Base-by-base conservation (phyloP, 2,113 vertebrate genomes). In the Passer domesticus region DNA sequence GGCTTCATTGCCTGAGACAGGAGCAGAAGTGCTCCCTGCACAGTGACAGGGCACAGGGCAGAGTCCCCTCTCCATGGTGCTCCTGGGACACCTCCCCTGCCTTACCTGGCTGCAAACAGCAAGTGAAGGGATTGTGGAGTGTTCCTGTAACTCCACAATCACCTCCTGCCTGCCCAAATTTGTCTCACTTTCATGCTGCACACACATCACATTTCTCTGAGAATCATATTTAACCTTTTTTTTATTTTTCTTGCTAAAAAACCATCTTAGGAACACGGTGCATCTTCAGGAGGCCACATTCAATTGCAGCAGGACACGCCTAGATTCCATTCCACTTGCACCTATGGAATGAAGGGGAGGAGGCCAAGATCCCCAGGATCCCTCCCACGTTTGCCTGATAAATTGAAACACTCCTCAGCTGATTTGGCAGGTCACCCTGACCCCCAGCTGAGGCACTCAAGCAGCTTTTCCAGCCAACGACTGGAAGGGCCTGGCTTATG, bases 181-280 rank as follows among this genome's bases (percentile, higher is more conserved):
- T 8, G 6, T 35, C 64, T 74, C 63, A 10, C 10, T 22, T 49
- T 22, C 3, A 63, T 2, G 7, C 28, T 50, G 47, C 6, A 70
- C 5, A 82, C 35, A 67, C 52, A 83, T 5, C 67, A 46, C 33
- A 0, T 17, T 70, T 31, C 39, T 83, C 39, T 35, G 62, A 76
- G 75, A 91, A 66, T 6, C 2, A 0, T 9, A 76, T 37, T 63
- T 35, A 76, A 76, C 27, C 21, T 33, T 70, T 67, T 91, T 91
- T 88, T 25, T 8, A 83, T 91, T 97, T 79, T 49, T 55, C 49
- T 47, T 56, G 33, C 25, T 78, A 28, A 90, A 87, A 91, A 78
- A 8, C 0, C 50, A 58, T 31, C 33, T 23, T 6, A n/a, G 74
- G 89, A 91, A 43, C 3, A 1, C 0, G 0, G 35, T 2, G 7